A percentile compares a stretch with the other conserved stretches of the same genome.
Conservation (phyloP, 92 coral and sea anemone genomes). For the Isaurus tuberculatus region DNA sequence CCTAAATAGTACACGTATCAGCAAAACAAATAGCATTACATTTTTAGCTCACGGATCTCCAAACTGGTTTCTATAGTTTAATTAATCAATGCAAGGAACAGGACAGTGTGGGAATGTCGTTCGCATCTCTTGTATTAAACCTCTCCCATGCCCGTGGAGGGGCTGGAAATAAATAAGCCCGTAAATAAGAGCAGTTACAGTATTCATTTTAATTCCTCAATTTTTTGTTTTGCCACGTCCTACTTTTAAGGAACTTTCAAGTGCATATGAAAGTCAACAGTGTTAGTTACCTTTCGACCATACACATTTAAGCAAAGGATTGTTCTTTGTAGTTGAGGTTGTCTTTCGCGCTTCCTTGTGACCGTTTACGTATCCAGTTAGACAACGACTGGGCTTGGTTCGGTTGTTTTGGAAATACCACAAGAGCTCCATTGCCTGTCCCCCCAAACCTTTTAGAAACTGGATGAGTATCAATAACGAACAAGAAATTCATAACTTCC, state of each 20-base stretch:
- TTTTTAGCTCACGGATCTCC: slow-evolving; percentile 20
- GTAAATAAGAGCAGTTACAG: slow-evolving; percentile 6
- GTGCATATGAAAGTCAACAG: slow-evolving; percentile 2
- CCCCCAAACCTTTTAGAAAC: slow-evolving; percentile 37
- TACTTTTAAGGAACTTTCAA: slow-evolving; percentile 21
- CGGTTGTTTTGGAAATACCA: slow-evolving; percentile 2
- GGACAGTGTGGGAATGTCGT: not conserved
- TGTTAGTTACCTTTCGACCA: slow-evolving; percentile 21
- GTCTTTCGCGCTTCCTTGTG: not conserved
- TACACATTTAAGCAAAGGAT: slow-evolving; percentile 19
- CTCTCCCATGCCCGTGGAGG: slow-evolving; percentile 5
- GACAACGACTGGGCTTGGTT: slow-evolving; percentile 2
- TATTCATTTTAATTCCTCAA: slow-evolving; percentile 8
- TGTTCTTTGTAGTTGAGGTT: slow-evolving; percentile 1
- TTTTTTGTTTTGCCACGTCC: slow-evolving; percentile 19
- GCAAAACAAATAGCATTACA: not conserved
- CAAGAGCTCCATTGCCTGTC: slow-evolving; percentile 36
- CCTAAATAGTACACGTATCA: slow-evolving; percentile 15
- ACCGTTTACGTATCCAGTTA: slow-evolving; percentile 25
- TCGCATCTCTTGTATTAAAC: not conserved
- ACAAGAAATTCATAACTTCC: slow-evolving; percentile 6
- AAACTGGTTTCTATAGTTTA: slow-evolving; percentile 11
- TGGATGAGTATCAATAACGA: slow-evolving; percentile 25
- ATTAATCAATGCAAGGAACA: slow-evolving; percentile 3
- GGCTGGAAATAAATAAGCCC: not conserved